phyloP scores from a whole-genome alignment of 2,888 invertebrate species.

The Sinelater perroti region DNA sequence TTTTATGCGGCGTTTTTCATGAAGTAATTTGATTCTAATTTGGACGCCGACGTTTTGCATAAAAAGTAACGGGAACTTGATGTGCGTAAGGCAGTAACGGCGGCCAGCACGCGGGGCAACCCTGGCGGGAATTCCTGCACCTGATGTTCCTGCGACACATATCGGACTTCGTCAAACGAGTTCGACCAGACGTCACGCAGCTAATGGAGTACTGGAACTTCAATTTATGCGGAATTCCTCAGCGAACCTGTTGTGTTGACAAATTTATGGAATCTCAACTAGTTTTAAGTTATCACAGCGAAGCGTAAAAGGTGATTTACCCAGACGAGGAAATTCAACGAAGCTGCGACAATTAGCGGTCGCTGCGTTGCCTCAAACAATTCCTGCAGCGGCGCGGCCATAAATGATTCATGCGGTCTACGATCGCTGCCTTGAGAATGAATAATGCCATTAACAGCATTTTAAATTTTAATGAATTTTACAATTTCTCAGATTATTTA shows the following conservation, averaged over 20 bases:
- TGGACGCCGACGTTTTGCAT: too few species aligned
- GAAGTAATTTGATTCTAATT: too few species aligned
- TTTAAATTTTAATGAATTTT: slow-evolving; percentile 6
- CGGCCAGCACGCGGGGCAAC: neutral
- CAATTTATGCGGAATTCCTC: neutral
- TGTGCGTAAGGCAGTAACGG: slow-evolving; percentile 6
- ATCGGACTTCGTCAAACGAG: too few species aligned
- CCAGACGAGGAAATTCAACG: neutral
- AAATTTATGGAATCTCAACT: neutral
- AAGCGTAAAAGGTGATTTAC: slow-evolving; percentile 1
- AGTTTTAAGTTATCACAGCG: neutral
- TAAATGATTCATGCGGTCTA: slow-evolving; percentile 4
- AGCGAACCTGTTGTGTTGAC: neutral
- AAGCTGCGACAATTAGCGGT: neutral
- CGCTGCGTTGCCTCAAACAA: neutral
- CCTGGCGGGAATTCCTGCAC: slow-evolving; percentile 8
- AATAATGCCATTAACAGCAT: slow-evolving; percentile 2
- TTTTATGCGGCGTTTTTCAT: too few species aligned
- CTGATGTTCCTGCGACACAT: too few species aligned
- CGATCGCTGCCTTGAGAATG: slow-evolving; percentile 1
- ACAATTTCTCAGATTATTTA: slow-evolving; percentile 13
- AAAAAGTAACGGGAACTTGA: slow-evolving; percentile 6
- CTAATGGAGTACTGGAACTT: neutral
- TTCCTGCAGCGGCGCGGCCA: neutral
- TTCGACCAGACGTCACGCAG: slow-evolving; percentile 9